Evolutionary conservation across 2,797 vertebrate genomes (phyloP), one percentile per base, ranked within the genome.

Genomic region (Oceanodroma leucorhoa): DNA sequence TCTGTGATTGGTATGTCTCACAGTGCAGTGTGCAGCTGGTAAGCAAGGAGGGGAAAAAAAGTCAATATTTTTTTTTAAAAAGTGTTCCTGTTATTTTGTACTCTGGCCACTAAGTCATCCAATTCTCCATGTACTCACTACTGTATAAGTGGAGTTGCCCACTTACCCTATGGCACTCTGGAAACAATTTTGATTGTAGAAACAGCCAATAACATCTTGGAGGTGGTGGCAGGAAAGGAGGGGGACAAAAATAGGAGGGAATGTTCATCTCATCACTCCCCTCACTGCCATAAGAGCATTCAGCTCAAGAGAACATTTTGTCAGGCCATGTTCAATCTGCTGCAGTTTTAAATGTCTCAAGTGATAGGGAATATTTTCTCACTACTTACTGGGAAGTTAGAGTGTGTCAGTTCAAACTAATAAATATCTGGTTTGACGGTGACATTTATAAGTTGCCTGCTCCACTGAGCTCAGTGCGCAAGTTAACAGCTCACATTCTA

Each of bases 401-500:
- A 96, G 73, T 53, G 54, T 94, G 80, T 95, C 96, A 95, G 65
- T 83, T 95, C 89, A 91, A 78, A 67, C 91, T 91, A 93, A 95
- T 95, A 97, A 97, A 96, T 92, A 96, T 50, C 94, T 82, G 77
- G 21, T 91, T 89, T 89, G 89, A 89, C 1, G 3, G 77, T 95
- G 96, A 93, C 95, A 95, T 96, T 97, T 96, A 95, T 91, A 95
- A 93, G 91, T 79, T 65, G 45, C 51, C 77, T 83, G 88, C 76
- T 93, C 87, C 87, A 9, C 93, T 71, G 77, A 85, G 94, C 84
- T 76, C 69, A 14, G 77, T 4, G 14, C 4, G 11, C 58, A 34
- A 87, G 73, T 43, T 89, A 95, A 71, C 55, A 94, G 73, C 90
- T 91, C 91, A 55, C 79, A 62, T 77, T 93, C 87, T 76, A 55